phyloP scores from a whole-genome alignment of 2,113 vertebrate species.

The Epinephelus lanceolatus region DNA sequence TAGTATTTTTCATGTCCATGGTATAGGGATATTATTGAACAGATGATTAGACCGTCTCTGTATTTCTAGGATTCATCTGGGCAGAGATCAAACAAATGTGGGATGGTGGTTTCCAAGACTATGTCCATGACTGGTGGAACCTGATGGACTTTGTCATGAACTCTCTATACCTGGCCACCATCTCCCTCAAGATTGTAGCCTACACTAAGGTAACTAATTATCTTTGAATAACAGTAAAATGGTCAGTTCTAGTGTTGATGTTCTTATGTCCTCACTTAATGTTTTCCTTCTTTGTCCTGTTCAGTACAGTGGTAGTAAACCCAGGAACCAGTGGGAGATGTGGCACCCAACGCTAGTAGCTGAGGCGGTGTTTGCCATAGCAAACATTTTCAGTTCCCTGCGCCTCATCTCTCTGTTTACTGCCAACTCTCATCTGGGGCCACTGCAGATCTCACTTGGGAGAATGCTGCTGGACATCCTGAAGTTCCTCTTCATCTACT shows the following conservation, averaged over 20 bases:
- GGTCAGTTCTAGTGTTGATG: not conserved
- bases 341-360: slow-evolving; percentile 98
- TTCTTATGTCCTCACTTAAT: not conserved
- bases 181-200: slow-evolving; percentile 97
- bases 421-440: slow-evolving; percentile 98
- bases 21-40: not conserved
- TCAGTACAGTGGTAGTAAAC: slow-evolving; percentile 92
- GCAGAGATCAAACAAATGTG: slow-evolving; percentile 99
- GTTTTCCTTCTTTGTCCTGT: not conserved
- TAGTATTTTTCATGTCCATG: not conserved
- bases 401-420: slow-evolving; percentile 99
- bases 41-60: not conserved
- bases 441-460: slow-evolving; percentile 97
- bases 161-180: slow-evolving; percentile 98
- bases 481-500: slow-evolving; percentile 99
- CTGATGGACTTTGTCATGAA: slow-evolving; percentile 99
- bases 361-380: slow-evolving; percentile 98
- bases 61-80: slow-evolving; percentile 95
- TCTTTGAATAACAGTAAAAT: not conserved
- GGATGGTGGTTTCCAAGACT: slow-evolving; percentile 98
- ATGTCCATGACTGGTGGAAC: slow-evolving; percentile 99
- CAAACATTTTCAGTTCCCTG: slow-evolving; percentile 98
- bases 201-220: slow-evolving; percentile 90
- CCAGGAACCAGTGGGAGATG: slow-evolving; percentile 95
- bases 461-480: slow-evolving; percentile 99